Percentiles rank a stretch among this genome's conserved stretches.
These are phyloP conservation scores for Actias luna DNA, from an alignment of 2,888 invertebrate genomes.

Conservation along the genomic window DNA sequence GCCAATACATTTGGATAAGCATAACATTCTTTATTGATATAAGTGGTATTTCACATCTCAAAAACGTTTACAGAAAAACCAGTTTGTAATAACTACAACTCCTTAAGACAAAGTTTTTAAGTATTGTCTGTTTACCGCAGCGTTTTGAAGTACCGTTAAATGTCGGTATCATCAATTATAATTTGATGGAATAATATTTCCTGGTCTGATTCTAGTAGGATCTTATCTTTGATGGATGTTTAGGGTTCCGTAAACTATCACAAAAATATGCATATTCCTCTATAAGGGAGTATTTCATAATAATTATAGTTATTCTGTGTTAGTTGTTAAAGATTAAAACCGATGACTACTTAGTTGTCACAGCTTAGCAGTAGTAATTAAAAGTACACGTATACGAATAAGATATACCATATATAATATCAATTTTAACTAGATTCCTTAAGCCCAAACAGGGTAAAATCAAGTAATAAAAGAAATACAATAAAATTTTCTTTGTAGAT, in stretches of 20 bases:
- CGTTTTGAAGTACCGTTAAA: constrained; percentile 19
- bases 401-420: no score
- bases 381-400: no score
- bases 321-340: no score
- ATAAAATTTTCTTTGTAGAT: no score
- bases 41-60: background rate
- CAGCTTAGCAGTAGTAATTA: no score
- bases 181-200: constrained; percentile 35
- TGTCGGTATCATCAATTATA: constrained; percentile 38
- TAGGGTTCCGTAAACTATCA: constrained; percentile 27
- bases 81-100: background rate
- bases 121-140: constrained; percentile 2
- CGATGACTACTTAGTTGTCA: no score
- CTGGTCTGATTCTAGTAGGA: constrained; percentile 27
- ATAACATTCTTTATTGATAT: background rate
- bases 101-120: background rate
- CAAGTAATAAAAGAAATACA: no score
- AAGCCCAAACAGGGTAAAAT: no score
- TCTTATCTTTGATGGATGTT: constrained; percentile 24
- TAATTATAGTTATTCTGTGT: no score
- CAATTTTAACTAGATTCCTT: no score
- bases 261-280: background rate
- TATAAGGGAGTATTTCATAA: background rate
- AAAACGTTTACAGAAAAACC: constrained; percentile 1
- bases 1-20: background rate